These are phyloP conservation scores for Synergus laeviventris DNA, from an alignment of 2,888 invertebrate species.

Conservation along the genomic window DNA sequence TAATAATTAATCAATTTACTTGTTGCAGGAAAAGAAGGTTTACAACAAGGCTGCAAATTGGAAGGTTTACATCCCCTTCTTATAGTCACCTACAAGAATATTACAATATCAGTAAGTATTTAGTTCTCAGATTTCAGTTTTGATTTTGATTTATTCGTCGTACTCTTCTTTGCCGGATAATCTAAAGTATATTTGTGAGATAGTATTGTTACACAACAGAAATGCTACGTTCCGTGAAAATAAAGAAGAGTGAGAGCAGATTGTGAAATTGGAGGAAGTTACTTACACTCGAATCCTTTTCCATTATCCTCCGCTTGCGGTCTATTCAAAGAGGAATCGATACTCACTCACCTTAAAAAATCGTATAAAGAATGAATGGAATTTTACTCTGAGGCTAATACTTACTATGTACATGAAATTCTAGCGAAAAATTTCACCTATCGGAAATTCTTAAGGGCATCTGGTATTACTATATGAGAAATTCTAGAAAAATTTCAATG, in stretches of 20 bases:
- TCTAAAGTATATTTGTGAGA: not conserved
- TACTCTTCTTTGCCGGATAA: too few relatives aligned
- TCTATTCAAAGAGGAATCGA: slow-evolving; percentile 56
- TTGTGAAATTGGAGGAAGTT: slow-evolving; percentile 23
- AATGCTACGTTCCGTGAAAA: not conserved
- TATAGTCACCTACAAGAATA: slow-evolving; percentile 75
- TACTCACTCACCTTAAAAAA: slow-evolving; percentile 56
- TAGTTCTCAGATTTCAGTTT: not conserved
- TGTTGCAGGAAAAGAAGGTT: slow-evolving; percentile 70
- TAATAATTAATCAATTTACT: too few relatives aligned
- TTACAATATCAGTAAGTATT: slow-evolving; percentile 73
- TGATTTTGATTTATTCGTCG: slow-evolving; percentile 2
- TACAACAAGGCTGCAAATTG: slow-evolving; percentile 73
- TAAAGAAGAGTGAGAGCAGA: not conserved
- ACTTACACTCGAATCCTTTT: slow-evolving; percentile 53
- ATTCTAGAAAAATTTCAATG: too few relatives aligned
- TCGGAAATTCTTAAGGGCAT: too few relatives aligned
- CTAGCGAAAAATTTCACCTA: too few relatives aligned
- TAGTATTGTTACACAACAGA: not conserved
- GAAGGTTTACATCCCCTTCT: slow-evolving; percentile 75
- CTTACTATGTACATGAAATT: too few relatives aligned
- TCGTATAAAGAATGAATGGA: slow-evolving; percentile 56
- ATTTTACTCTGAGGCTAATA: slow-evolving; percentile 54
- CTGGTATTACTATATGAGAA: too few relatives aligned
- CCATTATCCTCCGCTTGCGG: slow-evolving; percentile 54